Base-by-base conservation (phyloP, 2,113 vertebrate genomes). In the Leptobrachium leishanense region DNA sequence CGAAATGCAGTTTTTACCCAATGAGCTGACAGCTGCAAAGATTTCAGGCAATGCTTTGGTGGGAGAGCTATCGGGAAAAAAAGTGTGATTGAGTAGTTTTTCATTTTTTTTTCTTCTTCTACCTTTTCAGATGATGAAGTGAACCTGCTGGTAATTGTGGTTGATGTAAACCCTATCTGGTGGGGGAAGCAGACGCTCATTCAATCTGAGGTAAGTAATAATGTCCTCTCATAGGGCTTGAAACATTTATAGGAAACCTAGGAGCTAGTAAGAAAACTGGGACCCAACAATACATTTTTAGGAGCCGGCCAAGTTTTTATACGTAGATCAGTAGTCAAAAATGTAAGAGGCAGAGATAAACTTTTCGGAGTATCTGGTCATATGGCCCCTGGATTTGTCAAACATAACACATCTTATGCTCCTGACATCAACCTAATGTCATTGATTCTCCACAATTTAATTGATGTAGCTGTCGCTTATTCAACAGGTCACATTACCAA, bases 101-200 rank as follows among this genome's bases (percentile, higher is more conserved):
- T 15, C 55, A 4, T 59, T 8, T 59, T 59, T 3, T 3, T 15
- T 78, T 82, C 10, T 20, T 15, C 11, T 15, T 11, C 20, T 54
- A 0, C 76, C 82, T 40, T 86, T 87, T 54, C 87, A 99, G 97
- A 99, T 7, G 96, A 98, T 13, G 98, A 99, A 44, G 75, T 95
- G 74, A 98, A 87, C 77, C 89, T 99, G 81, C 88, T 99, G 82
- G 95, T 99, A 53, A 83, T 98, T 59, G 76, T 99, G 39, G 81
- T 98, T 13, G 98, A 99, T 83, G 92, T 95, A 39, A 99, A 98
- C 83, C 98, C 97, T 0, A 93, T 99, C 76, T 99, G 97, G 97
- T 99, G 98, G 97, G 98, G 98, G 0, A 95, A 97, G 86, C 96
- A 93, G 81, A 91, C 92, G 0, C 90, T 95, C 0, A 92, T 90